A percentile compares a stretch with the other conserved stretches of the same genome.
Conservation (phyloP, 2,888 invertebrate genomes). For the Bembecia ichneumoniformis region DNA sequence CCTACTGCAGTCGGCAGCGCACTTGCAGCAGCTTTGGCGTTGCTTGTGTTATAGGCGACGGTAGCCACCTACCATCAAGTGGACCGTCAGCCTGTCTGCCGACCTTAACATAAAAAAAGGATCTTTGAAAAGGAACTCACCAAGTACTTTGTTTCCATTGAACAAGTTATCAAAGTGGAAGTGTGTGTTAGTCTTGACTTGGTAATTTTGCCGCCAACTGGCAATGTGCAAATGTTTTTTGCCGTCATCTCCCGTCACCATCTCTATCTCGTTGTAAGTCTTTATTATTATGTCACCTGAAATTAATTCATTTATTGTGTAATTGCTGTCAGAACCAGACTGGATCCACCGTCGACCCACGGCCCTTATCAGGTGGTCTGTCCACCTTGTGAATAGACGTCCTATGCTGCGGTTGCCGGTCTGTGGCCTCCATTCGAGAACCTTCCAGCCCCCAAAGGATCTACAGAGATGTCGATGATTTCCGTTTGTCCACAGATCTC, state of each 20-base stretch:
- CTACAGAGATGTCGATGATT: too few relatives aligned
- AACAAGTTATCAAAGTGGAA: conserved; percentile 56
- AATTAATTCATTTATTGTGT: neutral
- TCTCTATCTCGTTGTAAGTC: conserved; percentile 22
- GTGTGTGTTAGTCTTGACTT: conserved; percentile 35
- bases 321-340: neutral
- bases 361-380: neutral
- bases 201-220: conserved; percentile 36
- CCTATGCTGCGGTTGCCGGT: too few relatives aligned
- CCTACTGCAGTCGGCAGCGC: too few relatives aligned
- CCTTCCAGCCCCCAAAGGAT: too few relatives aligned
- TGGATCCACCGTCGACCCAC: neutral
- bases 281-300: conserved; percentile 53
- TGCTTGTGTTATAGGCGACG: too few relatives aligned
- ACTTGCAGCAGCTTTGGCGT: too few relatives aligned
- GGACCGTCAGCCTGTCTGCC: too few relatives aligned
- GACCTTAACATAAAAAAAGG: too few relatives aligned
- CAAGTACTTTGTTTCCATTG: conserved; percentile 46
- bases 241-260: conserved; percentile 38
- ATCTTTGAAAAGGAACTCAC: conserved; percentile 24
- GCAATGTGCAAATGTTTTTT: conserved; percentile 49
- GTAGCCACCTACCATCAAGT: too few relatives aligned
- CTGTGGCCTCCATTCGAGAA: too few relatives aligned
- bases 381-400: too few relatives aligned
- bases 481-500: too few relatives aligned